phyloP scores from a whole-genome alignment of 2,888 invertebrate genomes.

The Xestia rhomboidea region DNA sequence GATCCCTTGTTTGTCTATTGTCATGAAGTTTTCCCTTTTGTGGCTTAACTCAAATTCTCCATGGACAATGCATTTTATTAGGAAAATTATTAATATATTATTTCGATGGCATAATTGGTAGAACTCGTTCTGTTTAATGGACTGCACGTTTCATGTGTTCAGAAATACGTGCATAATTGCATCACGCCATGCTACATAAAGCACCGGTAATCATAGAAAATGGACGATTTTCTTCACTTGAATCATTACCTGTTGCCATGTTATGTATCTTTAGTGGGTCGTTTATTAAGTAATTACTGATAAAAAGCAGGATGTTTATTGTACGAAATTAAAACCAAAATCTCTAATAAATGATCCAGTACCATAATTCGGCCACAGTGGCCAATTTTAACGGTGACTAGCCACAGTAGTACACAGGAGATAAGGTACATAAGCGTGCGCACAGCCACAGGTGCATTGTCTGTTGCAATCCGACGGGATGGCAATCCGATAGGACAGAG shows the following conservation, averaged over 20 bases:
- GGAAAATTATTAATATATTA: constrained; percentile 46
- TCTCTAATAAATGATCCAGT: not conserved
- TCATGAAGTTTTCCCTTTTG: constrained; percentile 72
- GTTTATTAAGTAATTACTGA: constrained; percentile 21
- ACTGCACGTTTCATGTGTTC: constrained; percentile 46
- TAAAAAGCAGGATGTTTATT: not conserved
- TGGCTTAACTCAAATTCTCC: constrained; percentile 45
- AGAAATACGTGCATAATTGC: constrained; percentile 52
- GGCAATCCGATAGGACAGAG: not conserved
- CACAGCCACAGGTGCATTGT: not conserved
- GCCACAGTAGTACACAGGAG: not conserved
- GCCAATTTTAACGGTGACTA: not conserved
- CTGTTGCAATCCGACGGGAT: not conserved
- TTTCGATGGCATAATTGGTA: constrained; percentile 39
- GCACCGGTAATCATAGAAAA: constrained; percentile 59
- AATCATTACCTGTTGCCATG: constrained; percentile 44
- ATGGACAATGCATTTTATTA: constrained; percentile 55
- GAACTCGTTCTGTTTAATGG: constrained; percentile 42
- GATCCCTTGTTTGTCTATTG: constrained; percentile 73
- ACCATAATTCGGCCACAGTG: not conserved
- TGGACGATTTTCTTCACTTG: constrained; percentile 51
- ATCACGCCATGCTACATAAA: constrained; percentile 59
- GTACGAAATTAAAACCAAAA: not conserved
- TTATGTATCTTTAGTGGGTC: constrained; percentile 31
- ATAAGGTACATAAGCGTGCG: not conserved